A percentile compares a stretch with the other conserved stretches of the same genome.
phyloP scores from a whole-genome alignment of 2,797 vertebrate genomes.

The Triplophysa yarkandensis region DNA sequence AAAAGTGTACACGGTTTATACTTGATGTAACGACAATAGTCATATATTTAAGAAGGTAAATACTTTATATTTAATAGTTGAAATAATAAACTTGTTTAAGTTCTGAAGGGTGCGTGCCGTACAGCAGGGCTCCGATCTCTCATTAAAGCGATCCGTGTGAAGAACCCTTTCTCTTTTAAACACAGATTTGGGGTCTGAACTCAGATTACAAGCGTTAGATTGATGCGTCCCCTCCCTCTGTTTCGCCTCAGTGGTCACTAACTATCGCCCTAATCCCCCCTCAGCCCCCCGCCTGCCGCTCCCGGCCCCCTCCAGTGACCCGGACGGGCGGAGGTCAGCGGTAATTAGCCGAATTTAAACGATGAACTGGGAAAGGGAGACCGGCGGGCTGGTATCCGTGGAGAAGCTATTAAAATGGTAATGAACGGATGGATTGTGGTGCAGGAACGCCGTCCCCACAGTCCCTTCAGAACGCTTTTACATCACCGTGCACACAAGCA shows the following conservation, averaged over 20 bases:
- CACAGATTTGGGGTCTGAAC: conserved; percentile 40
- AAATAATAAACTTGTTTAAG: background rate
- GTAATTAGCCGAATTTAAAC: conserved; percentile 55
- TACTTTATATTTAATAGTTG: background rate
- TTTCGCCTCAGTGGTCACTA: conserved; percentile 45
- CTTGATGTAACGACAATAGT: too few relatives aligned
- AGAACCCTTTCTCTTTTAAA: conserved; percentile 20
- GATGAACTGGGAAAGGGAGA: conserved; percentile 46
- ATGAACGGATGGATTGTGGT: conserved; percentile 35
- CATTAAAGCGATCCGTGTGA: conserved; percentile 40
- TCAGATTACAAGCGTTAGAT: conserved; percentile 47
- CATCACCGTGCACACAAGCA: background rate
- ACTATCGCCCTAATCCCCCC: conserved; percentile 28
- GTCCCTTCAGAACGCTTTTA: background rate
- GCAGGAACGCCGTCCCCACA: conserved; percentile 9
- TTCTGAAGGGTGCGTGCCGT: background rate
- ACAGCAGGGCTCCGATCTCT: conserved; percentile 21
- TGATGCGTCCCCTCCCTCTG: conserved; percentile 47
- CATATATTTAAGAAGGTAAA: too few relatives aligned
- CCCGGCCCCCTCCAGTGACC: conserved; percentile 48
- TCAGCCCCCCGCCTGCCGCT: conserved; percentile 16
- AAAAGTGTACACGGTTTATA: too few relatives aligned
- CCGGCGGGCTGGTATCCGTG: conserved; percentile 41
- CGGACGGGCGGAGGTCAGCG: conserved; percentile 44
- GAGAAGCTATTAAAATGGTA: conserved; percentile 46